These are phyloP conservation scores for Melanerpes aurifrons DNA, from an alignment of 2,113 vertebrate species.

Conservation along the genomic window DNA sequence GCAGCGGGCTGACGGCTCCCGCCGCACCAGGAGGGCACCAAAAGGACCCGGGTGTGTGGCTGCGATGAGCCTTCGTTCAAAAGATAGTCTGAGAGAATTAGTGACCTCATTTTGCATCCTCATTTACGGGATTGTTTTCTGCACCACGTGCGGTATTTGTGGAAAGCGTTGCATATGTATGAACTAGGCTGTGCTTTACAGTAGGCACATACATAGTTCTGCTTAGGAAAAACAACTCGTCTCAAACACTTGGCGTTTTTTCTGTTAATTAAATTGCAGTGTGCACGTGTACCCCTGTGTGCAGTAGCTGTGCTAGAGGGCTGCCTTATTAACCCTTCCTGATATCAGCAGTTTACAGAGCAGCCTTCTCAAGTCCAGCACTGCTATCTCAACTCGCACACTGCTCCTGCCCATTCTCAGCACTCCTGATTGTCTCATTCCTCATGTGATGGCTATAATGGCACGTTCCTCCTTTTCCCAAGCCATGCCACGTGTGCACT, in stretches of 20 bases:
- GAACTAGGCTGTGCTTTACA: background rate
- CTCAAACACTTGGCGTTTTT: background rate
- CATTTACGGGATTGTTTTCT: background rate
- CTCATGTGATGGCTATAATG: accelerated
- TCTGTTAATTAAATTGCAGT: accelerated
- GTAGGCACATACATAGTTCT: accelerated
- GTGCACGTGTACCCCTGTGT: background rate
- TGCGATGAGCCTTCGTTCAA: background rate
- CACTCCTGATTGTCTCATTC: accelerated
- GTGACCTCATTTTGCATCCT: background rate
- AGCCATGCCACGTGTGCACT: accelerated
- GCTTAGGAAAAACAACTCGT: background rate
- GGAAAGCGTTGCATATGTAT: background rate
- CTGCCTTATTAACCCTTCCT: background rate
- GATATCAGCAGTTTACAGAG: accelerated
- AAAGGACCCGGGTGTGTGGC: accelerated
- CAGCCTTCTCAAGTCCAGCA: background rate
- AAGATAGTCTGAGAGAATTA: accelerated
- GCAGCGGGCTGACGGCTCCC: background rate
- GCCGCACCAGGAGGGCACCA: accelerated
- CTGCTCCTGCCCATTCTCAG: accelerated
- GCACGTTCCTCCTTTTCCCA: background rate
- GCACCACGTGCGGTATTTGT: background rate
- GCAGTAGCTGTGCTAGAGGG: background rate
- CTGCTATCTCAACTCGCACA: accelerated